These are phyloP conservation scores for Metellina segmentata DNA, from an alignment of 2,888 invertebrate species.

Conservation along the genomic window DNA sequence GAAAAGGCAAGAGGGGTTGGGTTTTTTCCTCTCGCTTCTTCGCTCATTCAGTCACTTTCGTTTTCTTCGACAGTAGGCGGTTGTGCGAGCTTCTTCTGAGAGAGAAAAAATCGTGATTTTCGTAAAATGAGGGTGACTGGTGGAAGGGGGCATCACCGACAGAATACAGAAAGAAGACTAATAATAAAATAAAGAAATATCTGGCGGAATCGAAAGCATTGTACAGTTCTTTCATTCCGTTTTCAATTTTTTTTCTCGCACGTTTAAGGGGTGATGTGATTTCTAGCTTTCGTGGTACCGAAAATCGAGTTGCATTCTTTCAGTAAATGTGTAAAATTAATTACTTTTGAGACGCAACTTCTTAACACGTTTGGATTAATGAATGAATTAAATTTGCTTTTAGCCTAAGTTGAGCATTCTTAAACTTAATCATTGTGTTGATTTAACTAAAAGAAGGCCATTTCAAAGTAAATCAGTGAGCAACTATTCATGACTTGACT, in stretches of 20 bases:
- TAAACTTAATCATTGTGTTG: too few species aligned
- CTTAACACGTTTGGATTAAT: background rate
- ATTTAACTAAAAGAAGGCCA: too few species aligned
- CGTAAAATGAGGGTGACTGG: slow-evolving; percentile 29
- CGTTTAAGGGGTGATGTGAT: slow-evolving; percentile 44
- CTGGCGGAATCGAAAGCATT: slow-evolving; percentile 44
- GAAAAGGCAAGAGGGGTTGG: slow-evolving; percentile 9
- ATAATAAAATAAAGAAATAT: slow-evolving; percentile 64
- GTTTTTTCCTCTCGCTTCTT: slow-evolving; percentile 13
- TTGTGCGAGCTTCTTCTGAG: background rate
- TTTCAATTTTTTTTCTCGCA: slow-evolving; percentile 43
- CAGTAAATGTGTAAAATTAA: background rate
- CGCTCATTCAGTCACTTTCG: slow-evolving; percentile 68
- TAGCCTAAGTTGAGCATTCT: too few species aligned
- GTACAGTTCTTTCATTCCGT: slow-evolving; percentile 55
- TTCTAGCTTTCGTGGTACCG: background rate
- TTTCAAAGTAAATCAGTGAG: too few species aligned
- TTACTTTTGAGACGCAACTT: slow-evolving; percentile 4
- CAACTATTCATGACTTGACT: too few species aligned
- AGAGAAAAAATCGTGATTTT: slow-evolving; percentile 66
- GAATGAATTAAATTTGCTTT: background rate
- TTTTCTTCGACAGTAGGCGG: slow-evolving; percentile 63
- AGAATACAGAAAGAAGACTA: slow-evolving; percentile 45
- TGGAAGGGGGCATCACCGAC: slow-evolving; percentile 25
- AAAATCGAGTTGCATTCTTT: slow-evolving; percentile 31